These are phyloP conservation scores for Pogonomyrmex barbatus DNA, from an alignment of 1,140 invertebrate genomes.

Conservation along the genomic window DNA sequence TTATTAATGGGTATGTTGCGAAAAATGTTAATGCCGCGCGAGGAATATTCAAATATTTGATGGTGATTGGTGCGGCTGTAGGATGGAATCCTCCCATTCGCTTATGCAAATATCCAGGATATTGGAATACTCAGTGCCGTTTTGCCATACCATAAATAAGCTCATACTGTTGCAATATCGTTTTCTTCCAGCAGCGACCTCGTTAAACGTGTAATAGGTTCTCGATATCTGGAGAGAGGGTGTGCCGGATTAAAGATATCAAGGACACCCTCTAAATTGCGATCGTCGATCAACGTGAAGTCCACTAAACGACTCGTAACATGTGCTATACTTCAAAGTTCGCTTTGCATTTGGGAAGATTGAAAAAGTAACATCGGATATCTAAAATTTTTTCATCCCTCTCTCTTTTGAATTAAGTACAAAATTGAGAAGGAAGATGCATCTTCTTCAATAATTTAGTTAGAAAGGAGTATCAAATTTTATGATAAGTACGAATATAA, in stretches of 20 bases:
- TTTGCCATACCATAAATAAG: conserved; percentile 58
- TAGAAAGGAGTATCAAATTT: not conserved
- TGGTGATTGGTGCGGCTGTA: not conserved
- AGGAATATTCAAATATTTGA: conserved; percentile 1
- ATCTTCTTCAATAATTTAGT: not conserved
- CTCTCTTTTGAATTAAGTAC: not conserved
- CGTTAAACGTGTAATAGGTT: conserved; percentile 69
- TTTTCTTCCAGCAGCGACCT: conserved; percentile 64
- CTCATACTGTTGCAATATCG: conserved; percentile 59
- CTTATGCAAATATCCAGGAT: not conserved
- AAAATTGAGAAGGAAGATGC: not conserved
- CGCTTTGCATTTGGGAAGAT: not conserved
- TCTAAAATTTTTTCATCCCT: not conserved
- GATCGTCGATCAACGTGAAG: conserved; percentile 50
- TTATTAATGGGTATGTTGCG: not conserved
- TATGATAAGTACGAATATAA: not conserved
- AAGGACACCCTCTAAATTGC: conserved; percentile 56
- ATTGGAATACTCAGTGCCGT: not conserved
- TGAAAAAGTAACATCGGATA: not conserved
- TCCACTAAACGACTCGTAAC: conserved; percentile 15
- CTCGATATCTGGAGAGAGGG: conserved; percentile 27
- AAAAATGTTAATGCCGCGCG: not conserved
- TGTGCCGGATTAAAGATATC: conserved; percentile 41
- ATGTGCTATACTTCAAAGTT: not conserved
- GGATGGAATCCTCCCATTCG: not conserved